Base-by-base conservation (phyloP, 1,140 invertebrate genomes). In the Hesperophylax magnus region DNA sequence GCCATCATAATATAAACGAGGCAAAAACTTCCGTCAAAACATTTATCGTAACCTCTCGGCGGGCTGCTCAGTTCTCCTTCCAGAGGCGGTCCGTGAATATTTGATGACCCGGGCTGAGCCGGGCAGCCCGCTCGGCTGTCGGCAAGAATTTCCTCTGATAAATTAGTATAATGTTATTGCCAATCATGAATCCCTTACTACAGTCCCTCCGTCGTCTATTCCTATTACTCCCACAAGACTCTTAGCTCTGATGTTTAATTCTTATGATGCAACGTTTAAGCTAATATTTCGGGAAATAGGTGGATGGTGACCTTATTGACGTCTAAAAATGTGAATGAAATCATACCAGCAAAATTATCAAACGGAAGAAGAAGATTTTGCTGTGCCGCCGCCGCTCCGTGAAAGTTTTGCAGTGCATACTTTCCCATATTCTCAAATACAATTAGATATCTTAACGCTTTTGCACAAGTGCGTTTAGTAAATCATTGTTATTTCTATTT, bases 151-250 rank as follows among this genome's bases (percentile, higher is more conserved):
- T 65, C 63, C 71, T 74, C 78, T 80, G 78, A 82, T 82, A 82
- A 82, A 82, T 82, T 82, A 80, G 81, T 82, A 82, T 82, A 80
- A 82, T 82, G 75, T 82, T 77, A 82, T 82, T 79, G 63, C 78
- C 71, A 61, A 71, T 34, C 81, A 80, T 82, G 81, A 82, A 79
- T 78, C 74, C 69, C 78, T 77, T 58, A 77, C 54, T 52, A 47
- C 18, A 31, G 24, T 65, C 20, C 54, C 20, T 72, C 69, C 18
- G 17, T 67, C 63, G 11, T 67, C 22, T 17, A 67, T 31, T 20
- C 20, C 24, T 2, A 34, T 6, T 0, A 24, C 24, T 75, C 71
- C 24, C 53, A 58, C 71, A 75, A 24, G 53, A 31, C 71, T 58
- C 17, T 75, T 75, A 47, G 22, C 11, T 3, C 24, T 63, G 27